These are phyloP conservation scores for Larimichthys polyactis DNA, from an alignment of 2,113 vertebrate genomes.

Conservation along the genomic window DNA sequence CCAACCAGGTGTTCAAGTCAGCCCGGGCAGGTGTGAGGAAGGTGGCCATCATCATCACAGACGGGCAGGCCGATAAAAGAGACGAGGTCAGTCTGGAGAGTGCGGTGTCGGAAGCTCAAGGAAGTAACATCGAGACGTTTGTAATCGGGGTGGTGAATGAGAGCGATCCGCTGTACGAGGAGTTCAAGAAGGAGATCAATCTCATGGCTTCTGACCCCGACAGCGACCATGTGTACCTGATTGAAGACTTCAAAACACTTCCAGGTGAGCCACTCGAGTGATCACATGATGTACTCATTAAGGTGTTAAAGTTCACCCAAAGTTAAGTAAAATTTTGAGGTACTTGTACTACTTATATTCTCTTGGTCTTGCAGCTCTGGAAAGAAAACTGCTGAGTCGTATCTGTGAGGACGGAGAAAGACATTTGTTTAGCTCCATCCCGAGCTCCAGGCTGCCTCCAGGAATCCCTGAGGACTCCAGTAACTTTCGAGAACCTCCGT, in stretches of 20 bases:
- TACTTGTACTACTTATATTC: background rate
- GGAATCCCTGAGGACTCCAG: constrained; percentile 44
- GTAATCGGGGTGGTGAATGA: constrained; percentile 88
- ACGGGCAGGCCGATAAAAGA: constrained; percentile 86
- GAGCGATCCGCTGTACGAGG: constrained; percentile 80
- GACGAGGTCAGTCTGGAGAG: constrained; percentile 81
- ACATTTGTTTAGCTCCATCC: constrained; percentile 66
- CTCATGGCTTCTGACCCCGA: constrained; percentile 88
- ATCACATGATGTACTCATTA: background rate
- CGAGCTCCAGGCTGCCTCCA: constrained; percentile 58
- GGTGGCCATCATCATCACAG: constrained; percentile 89
- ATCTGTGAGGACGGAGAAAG: constrained; percentile 83
- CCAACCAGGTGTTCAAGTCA: constrained; percentile 80
- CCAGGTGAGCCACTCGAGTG: constrained; percentile 80
- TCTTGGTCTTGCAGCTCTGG: constrained; percentile 79
- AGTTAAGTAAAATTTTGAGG: background rate
- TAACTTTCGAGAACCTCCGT: constrained; percentile 31
- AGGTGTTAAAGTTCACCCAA: background rate
- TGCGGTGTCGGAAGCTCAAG: constrained; percentile 78
- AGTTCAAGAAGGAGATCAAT: constrained; percentile 86
- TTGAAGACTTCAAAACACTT: constrained; percentile 87
- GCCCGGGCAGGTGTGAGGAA: constrained; percentile 82
- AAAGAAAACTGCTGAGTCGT: constrained; percentile 84
- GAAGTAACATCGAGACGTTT: constrained; percentile 83
- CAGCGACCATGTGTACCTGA: constrained; percentile 85